These are phyloP conservation scores for Oncorhynchus kisutch DNA, from an alignment of 2,113 vertebrate genomes.

Conservation along the genomic window DNA sequence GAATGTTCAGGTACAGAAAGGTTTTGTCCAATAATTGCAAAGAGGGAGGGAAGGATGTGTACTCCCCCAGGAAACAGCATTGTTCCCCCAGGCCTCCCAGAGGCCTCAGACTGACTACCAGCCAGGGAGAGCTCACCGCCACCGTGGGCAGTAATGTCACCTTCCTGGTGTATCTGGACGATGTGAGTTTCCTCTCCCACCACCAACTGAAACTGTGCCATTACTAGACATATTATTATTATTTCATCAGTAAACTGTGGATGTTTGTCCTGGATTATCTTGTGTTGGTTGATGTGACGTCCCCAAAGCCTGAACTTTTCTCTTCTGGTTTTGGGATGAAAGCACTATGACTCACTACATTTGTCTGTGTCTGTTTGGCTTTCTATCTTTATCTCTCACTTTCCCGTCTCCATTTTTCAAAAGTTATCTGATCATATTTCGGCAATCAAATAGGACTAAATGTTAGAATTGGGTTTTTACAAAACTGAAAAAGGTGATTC, in stretches of 20 bases:
- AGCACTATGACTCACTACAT: background rate
- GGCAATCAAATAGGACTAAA: too few relatives aligned
- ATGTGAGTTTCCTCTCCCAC: slow-evolving; percentile 70
- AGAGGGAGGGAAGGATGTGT: slow-evolving; percentile 80
- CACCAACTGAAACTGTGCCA: background rate
- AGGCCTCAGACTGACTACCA: slow-evolving; percentile 84
- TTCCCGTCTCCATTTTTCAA: too few relatives aligned
- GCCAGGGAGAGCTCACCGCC: slow-evolving; percentile 79
- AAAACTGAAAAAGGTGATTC: too few relatives aligned
- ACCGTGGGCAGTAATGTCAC: slow-evolving; percentile 85
- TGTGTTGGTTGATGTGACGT: background rate
- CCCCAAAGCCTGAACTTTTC: slow-evolving; percentile 20
- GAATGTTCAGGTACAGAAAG: slow-evolving; percentile 81
- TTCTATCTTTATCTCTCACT: slow-evolving; percentile 22
- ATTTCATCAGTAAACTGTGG: background rate
- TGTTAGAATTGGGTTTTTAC: too few relatives aligned
- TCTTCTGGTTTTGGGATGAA: slow-evolving; percentile 19
- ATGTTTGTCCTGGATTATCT: background rate
- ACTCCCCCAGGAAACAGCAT: slow-evolving; percentile 81
- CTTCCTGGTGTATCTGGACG: slow-evolving; percentile 86
- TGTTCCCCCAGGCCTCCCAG: slow-evolving; percentile 84
- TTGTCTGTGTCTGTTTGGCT: background rate
- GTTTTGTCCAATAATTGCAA: slow-evolving; percentile 96
- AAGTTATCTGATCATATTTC: too few relatives aligned
- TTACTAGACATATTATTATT: background rate